Evolutionary conservation across 2,113 vertebrate species (phyloP).

Genomic region (Corythoichthys haematopterus): DNA sequence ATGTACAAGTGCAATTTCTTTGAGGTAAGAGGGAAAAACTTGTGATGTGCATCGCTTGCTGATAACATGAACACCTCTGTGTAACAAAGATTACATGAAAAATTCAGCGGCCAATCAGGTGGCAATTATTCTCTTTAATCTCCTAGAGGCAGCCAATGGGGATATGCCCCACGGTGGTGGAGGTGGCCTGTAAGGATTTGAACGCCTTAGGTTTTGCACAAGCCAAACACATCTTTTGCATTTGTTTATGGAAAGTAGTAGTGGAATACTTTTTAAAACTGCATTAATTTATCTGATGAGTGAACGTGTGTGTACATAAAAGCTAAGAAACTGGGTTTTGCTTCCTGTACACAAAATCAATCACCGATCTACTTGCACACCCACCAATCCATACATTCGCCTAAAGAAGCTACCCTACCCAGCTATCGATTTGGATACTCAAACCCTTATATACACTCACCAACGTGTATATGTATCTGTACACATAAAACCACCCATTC

Average conservation of each 20-base stretch:
- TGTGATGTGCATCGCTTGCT: constrained; percentile 59
- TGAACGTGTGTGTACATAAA: constrained; percentile 36
- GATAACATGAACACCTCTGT: constrained; percentile 62
- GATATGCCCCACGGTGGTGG: constrained; percentile 61
- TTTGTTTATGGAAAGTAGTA: constrained; percentile 61
- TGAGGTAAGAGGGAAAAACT: constrained; percentile 55
- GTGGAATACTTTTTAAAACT: constrained; percentile 60
- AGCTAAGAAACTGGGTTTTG: constrained; percentile 20
- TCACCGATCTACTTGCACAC: not conserved
- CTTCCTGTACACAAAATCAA: constrained; percentile 15
- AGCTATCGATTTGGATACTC: not conserved
- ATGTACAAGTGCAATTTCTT: not conserved
- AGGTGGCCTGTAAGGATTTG: constrained; percentile 56
- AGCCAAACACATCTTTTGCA: constrained; percentile 67
- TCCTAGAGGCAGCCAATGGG: constrained; percentile 76
- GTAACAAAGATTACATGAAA: constrained; percentile 71
- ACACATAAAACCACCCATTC: too few species aligned
- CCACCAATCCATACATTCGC: not conserved
- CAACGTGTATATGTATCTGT: too few species aligned
- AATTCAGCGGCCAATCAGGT: constrained; percentile 76
- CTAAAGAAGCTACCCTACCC: not conserved
- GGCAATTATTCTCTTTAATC: constrained; percentile 80
- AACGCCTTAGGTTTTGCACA: constrained; percentile 48
- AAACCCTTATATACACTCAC: not conserved
- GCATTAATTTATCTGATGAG: constrained; percentile 41